These are phyloP conservation scores for Habroteleia sp. DNA, from an alignment of 2,888 invertebrate genomes.

Conservation along the genomic window DNA sequence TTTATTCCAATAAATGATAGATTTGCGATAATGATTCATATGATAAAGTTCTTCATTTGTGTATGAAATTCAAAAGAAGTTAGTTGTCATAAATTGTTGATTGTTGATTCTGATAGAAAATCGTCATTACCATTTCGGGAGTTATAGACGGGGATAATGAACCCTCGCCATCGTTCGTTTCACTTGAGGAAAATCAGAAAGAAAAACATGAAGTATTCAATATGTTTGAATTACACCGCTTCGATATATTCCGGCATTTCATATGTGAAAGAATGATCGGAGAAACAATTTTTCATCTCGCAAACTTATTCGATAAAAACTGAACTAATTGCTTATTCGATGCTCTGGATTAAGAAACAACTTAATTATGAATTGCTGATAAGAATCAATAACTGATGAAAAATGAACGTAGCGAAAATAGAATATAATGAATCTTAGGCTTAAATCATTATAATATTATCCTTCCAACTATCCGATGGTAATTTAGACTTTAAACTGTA, in stretches of 20 bases:
- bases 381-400: too few species aligned
- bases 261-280: not conserved
- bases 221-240: conserved; percentile 29
- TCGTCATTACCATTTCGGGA: conserved; percentile 26
- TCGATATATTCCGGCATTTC: conserved; percentile 8
- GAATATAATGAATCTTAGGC: too few species aligned
- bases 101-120: conserved; percentile 36
- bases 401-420: too few species aligned
- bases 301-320: conserved; percentile 4
- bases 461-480: too few species aligned
- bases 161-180: conserved; percentile 19
- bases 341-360: too few species aligned
- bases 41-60: too few species aligned
- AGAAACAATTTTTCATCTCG: conserved; percentile 25
- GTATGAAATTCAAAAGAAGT: conserved; percentile 10
- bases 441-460: too few species aligned
- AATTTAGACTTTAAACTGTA: too few species aligned
- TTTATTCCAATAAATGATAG: too few species aligned
- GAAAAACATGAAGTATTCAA: conserved; percentile 37
- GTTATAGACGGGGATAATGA: conserved; percentile 11
- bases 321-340: too few species aligned
- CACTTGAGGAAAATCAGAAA: conserved; percentile 10
- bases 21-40: too few species aligned
- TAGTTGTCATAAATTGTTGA: conserved; percentile 29
- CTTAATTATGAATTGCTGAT: too few species aligned